These are phyloP conservation scores for Apamea epomidion DNA, from an alignment of 2,888 invertebrate species.

Conservation along the genomic window DNA sequence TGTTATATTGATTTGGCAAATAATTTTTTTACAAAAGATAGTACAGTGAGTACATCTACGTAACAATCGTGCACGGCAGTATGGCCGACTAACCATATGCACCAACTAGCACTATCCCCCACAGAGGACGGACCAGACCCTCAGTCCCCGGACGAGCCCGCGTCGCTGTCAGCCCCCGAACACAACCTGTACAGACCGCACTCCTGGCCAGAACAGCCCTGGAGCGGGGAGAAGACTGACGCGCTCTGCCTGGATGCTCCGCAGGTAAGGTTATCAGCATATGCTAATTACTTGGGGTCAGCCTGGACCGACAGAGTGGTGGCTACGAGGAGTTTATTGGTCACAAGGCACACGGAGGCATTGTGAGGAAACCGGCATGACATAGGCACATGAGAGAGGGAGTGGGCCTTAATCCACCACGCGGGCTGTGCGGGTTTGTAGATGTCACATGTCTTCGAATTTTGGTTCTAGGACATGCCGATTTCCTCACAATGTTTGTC, in stretches of 20 bases:
- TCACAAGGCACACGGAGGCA: not conserved
- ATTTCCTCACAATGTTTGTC: not conserved
- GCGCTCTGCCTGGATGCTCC: slow-evolving; percentile 14
- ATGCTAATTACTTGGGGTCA: not conserved
- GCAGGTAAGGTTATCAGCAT: slow-evolving; percentile 27
- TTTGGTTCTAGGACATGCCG: not conserved
- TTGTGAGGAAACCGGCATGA: not conserved
- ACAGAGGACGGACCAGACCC: slow-evolving; percentile 31
- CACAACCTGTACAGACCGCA: not conserved
- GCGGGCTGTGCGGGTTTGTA: not conserved
- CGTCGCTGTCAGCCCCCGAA: not conserved
- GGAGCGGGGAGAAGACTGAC: not conserved
- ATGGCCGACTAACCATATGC: not conserved
- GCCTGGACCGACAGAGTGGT: not conserved
- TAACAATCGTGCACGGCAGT: not conserved
- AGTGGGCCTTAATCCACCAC: not conserved
- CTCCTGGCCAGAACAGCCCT: slow-evolving; percentile 20
- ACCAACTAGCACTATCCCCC: not conserved
- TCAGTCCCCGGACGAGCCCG: not conserved
- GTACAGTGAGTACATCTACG: not conserved
- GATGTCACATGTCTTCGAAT: not conserved
- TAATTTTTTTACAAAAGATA: not conserved
- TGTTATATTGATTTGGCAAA: not conserved
- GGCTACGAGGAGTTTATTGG: not conserved
- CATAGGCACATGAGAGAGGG: not conserved